These are phyloP conservation scores for Alouatta palliata DNA, from an alignment of 2,113 vertebrate genomes.

Conservation along the genomic window DNA sequence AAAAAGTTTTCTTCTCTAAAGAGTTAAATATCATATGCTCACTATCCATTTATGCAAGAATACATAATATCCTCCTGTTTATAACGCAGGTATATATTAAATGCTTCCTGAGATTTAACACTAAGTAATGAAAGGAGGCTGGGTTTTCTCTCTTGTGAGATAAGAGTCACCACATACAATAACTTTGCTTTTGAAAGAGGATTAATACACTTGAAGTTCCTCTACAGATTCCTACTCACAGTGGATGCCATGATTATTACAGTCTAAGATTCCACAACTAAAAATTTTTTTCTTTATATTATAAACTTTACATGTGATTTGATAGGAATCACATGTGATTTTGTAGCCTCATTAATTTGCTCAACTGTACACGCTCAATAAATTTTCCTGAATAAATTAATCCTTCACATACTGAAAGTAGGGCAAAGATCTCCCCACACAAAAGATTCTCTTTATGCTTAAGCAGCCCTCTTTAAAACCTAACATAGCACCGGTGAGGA, in stretches of 20 bases:
- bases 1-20: constrained; percentile 11
- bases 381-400: neutral
- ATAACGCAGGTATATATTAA: neutral
- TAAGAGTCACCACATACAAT: neutral
- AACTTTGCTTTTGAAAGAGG: neutral
- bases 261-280: neutral
- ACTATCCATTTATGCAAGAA: neutral
- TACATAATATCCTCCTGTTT: neutral
- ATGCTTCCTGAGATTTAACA: neutral
- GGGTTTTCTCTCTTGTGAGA: neutral
- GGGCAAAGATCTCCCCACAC: neutral
- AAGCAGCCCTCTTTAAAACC: neutral
- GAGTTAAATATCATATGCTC: neutral
- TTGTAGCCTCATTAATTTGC: neutral
- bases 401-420: neutral
- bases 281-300: neutral
- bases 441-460: neutral
- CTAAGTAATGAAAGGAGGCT: neutral
- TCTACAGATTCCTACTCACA: neutral
- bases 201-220: neutral
- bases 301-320: neutral
- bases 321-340: neutral
- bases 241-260: neutral
- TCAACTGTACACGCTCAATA: neutral
- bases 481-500: neutral